Conservation (phyloP, 2,888 invertebrate species). For the Priocnemis perturbator region DNA sequence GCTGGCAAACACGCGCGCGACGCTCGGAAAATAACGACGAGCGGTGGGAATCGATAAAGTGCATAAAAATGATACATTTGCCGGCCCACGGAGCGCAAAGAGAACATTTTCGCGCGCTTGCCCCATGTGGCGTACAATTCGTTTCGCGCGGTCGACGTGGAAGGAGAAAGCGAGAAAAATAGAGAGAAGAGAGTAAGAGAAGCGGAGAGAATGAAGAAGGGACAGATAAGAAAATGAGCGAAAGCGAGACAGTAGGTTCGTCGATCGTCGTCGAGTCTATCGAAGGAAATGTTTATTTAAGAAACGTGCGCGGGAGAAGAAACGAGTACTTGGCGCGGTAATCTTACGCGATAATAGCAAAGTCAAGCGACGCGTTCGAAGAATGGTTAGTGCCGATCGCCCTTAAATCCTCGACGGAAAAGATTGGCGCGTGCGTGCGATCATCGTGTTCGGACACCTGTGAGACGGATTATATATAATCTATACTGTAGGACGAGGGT, state of each 20-base stretch:
- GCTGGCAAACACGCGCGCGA: neutral
- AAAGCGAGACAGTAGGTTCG: no score
- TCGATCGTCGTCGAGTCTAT: conserved; percentile 1
- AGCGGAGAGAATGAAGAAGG: no score
- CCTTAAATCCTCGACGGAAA: neutral
- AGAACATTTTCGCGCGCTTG: neutral
- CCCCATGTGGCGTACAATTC: neutral
- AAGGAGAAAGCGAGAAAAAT: neutral
- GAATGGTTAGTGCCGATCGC: neutral
- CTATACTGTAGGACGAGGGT: no score
- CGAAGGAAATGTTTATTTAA: conserved; percentile 8
- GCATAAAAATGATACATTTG: conserved; percentile 4
- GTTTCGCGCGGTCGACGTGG: neutral
- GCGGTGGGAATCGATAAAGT: conserved; percentile 4
- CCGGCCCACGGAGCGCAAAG: neutral
- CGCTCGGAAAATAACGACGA: neutral
- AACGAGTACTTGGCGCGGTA: conserved; percentile 1
- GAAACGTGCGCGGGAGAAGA: neutral
- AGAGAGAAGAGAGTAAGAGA: no score
- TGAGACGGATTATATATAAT: no score
- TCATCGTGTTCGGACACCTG: neutral
- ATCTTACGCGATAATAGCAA: neutral
- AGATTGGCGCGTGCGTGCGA: neutral
- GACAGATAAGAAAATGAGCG: no score
- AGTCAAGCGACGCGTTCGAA: conserved; percentile 2